Percentiles rank a stretch among this genome's conserved stretches.
These are phyloP conservation scores for Petrocephalus microphthalmus DNA, from an alignment of 2,113 vertebrate species.

Conservation along the genomic window DNA sequence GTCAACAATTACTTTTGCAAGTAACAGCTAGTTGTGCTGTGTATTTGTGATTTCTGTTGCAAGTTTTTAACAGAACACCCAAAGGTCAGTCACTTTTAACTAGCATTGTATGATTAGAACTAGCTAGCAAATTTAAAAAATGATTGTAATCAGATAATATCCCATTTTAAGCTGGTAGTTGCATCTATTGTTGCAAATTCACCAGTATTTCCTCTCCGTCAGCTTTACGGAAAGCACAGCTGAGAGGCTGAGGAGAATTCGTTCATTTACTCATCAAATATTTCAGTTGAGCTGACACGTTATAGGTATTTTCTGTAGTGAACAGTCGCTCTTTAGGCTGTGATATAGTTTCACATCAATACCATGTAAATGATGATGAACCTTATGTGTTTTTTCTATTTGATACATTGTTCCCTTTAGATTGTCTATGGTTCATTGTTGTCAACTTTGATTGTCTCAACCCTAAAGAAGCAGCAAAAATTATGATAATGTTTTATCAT, in stretches of 20 bases:
- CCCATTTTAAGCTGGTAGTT: neutral
- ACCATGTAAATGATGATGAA: neutral
- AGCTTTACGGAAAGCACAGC: neutral
- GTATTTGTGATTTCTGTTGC: neutral
- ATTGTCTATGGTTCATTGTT: neutral
- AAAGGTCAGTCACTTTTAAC: neutral
- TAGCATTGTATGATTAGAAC: neutral
- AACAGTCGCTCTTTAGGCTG: neutral
- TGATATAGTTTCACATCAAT: neutral
- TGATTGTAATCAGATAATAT: neutral
- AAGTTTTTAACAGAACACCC: neutral
- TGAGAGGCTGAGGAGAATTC: neutral
- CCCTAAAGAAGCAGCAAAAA: neutral
- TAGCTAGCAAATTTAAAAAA: neutral
- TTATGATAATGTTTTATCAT: neutral
- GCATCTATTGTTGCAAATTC: neutral
- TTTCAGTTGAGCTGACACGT: neutral
- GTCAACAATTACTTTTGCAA: neutral
- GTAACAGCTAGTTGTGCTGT: neutral
- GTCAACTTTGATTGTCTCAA: neutral
- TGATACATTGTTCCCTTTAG: neutral
- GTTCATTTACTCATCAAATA: neutral
- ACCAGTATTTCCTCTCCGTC: neutral
- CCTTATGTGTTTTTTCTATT: neutral
- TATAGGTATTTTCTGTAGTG: neutral